Conservation (phyloP, 2,888 invertebrate species). For the Sesia bembeciformis region DNA sequence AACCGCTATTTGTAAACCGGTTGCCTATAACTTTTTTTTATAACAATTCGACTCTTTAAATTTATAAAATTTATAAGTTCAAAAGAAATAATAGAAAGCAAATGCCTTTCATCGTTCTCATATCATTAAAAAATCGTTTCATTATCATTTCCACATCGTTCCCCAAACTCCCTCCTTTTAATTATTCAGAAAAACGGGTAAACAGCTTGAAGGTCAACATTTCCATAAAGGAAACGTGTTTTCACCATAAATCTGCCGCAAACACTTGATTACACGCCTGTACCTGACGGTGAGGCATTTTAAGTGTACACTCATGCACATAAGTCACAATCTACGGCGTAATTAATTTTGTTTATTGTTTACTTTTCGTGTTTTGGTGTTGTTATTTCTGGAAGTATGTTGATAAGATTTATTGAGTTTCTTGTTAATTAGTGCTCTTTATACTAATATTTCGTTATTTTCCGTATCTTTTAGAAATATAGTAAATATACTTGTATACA, state of each 20-base stretch:
- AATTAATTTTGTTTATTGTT: not conserved
- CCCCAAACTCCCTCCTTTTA: slow-evolving; percentile 3
- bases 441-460: no score
- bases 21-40: no score
- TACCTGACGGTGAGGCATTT: slow-evolving; percentile 10
- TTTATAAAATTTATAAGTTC: no score
- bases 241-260: slow-evolving; percentile 27
- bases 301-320: not conserved
- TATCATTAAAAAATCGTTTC: not conserved
- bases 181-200: slow-evolving; percentile 15
- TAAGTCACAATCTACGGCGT: not conserved
- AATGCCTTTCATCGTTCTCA: not conserved
- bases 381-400: no score
- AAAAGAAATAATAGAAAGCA: no score
- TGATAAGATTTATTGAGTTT: no score
- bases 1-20: no score
- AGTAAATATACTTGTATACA: no score
- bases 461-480: no score
- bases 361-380: not conserved
- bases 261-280: slow-evolving; percentile 27
- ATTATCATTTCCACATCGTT: not conserved
- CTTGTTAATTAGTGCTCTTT: no score
- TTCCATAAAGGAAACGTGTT: slow-evolving; percentile 22
- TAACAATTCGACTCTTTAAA: no score
- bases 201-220: slow-evolving; percentile 17